Percentiles rank a stretch among this genome's conserved stretches.
These are phyloP conservation scores for Platyscapa corneri DNA, from an alignment of 1,140 invertebrate species.

Conservation along the genomic window DNA sequence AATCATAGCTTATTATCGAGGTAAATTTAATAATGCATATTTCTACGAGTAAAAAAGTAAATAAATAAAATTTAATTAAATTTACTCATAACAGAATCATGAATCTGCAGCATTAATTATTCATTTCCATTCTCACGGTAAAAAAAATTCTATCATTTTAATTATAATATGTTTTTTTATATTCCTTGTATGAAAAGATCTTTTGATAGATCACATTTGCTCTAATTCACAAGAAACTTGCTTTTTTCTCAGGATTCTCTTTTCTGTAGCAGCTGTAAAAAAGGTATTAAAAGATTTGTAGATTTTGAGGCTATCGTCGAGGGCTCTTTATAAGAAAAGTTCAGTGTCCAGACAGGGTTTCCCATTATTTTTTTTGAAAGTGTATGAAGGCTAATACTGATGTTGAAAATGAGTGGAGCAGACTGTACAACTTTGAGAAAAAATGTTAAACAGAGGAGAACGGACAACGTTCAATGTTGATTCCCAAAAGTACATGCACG, in stretches of 20 bases:
- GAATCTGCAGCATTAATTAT: too few species aligned
- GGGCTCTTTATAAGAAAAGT: neutral
- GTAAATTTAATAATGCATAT: too few species aligned
- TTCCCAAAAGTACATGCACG: conserved; percentile 27
- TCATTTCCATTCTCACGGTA: too few species aligned
- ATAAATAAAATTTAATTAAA: too few species aligned
- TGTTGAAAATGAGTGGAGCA: too few species aligned
- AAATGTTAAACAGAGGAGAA: too few species aligned
- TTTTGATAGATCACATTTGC: neutral
- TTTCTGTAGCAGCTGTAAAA: neutral
- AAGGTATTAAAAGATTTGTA: neutral
- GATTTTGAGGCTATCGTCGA: neutral
- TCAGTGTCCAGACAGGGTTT: neutral
- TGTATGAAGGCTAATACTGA: neutral
- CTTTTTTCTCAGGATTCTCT: neutral
- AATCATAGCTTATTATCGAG: too few species aligned
- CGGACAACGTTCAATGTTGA: neutral
- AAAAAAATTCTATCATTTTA: too few species aligned
- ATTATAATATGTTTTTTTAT: too few species aligned
- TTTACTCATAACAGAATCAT: too few species aligned
- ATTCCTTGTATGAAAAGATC: too few species aligned
- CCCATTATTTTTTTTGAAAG: neutral
- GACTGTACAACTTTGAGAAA: neutral
- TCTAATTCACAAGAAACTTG: neutral
- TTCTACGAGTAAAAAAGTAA: too few species aligned